These are phyloP conservation scores for Hemitrygon akajei DNA, from an alignment of 2,797 vertebrate species.

Conservation along the genomic window DNA sequence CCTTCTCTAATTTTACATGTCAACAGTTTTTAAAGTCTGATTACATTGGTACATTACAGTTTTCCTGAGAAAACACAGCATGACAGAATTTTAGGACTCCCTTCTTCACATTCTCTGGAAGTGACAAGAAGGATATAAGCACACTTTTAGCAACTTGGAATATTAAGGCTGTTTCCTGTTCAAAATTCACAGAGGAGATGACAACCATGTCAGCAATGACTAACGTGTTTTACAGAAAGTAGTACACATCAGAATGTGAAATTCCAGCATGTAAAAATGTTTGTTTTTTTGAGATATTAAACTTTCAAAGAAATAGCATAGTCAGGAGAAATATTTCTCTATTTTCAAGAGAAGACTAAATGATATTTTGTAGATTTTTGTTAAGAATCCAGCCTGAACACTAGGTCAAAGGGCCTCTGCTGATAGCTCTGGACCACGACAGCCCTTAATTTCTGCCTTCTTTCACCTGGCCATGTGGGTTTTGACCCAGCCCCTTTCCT, in stretches of 20 bases:
- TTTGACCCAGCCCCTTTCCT: no score
- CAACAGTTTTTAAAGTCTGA: background rate
- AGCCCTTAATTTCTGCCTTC: no score
- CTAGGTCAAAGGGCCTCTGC: no score
- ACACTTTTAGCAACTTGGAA: slow-evolving; percentile 16
- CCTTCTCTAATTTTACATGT: background rate
- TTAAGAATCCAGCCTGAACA: no score
- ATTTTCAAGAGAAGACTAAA: background rate
- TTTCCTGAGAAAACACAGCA: background rate
- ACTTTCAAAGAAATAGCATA: background rate
- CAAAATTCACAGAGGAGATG: background rate
- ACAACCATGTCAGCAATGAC: background rate
- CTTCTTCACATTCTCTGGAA: background rate
- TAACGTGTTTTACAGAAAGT: background rate
- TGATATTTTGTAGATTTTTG: background rate
- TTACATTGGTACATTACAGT: background rate
- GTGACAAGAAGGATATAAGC: background rate
- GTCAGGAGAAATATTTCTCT: background rate
- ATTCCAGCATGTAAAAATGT: no score
- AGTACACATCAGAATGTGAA: background rate
- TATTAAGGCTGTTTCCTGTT: background rate
- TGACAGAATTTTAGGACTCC: background rate
- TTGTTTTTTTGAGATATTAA: background rate
- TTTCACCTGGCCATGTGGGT: no score
- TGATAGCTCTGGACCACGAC: no score